A percentile compares a stretch with the other conserved stretches of the same genome.
These are phyloP conservation scores for Rhyacophila brunnea DNA, from an alignment of 1,140 invertebrate genomes.

Conservation along the genomic window DNA sequence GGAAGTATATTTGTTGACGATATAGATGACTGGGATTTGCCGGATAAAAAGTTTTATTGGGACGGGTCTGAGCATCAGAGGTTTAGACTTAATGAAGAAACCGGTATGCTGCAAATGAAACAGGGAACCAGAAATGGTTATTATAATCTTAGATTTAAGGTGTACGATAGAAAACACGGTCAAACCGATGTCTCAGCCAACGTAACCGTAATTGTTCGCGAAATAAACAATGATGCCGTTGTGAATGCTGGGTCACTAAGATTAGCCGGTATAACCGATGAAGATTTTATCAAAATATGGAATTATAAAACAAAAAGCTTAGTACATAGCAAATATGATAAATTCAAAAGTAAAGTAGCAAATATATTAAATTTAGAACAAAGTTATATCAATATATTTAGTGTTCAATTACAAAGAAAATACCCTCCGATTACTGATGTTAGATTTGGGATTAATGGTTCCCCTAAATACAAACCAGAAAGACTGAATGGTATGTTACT, in stretches of 20 bases:
- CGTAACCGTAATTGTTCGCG: constrained; percentile 62
- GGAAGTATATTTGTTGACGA: constrained; percentile 70
- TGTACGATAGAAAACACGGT: constrained; percentile 62
- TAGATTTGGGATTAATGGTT: constrained; percentile 66
- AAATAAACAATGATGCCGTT: constrained; percentile 66
- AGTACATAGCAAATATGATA: constrained; percentile 51
- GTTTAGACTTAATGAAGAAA: constrained; percentile 60
- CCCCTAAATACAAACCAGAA: constrained; percentile 64
- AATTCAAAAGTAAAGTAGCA: constrained; percentile 56
- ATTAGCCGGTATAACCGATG: constrained; percentile 62
- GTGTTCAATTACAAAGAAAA: constrained; percentile 57
- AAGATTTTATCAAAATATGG: constrained; percentile 66
- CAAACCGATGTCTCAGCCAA: constrained; percentile 58
- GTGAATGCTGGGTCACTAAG: constrained; percentile 67
- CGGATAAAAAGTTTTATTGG: constrained; percentile 69
- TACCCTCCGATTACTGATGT: constrained; percentile 63
- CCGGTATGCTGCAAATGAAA: constrained; percentile 66
- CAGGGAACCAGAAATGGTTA: constrained; percentile 59
- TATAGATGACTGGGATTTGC: constrained; percentile 71
- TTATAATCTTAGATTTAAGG: constrained; percentile 62
- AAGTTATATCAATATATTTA: constrained; percentile 68
- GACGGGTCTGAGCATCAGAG: constrained; percentile 53
- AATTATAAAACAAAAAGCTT: constrained; percentile 45
- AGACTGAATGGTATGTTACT: constrained; percentile 65
- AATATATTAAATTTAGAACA: constrained; percentile 56